Conservation (phyloP, 2,113 vertebrate genomes). For the Eolophus roseicapilla region DNA sequence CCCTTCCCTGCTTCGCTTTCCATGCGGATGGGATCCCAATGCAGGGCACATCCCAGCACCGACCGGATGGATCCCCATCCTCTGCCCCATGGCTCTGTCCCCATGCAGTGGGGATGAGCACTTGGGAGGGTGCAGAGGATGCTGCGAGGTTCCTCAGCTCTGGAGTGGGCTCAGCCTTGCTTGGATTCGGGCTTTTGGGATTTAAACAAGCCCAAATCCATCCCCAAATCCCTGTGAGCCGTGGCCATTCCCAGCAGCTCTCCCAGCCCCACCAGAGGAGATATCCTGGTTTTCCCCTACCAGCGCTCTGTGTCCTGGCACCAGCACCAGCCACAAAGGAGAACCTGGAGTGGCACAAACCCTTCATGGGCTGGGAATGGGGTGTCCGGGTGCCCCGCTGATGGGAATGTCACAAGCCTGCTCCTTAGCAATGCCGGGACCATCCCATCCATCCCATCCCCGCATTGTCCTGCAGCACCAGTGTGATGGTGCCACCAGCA, state of each 20-base stretch:
- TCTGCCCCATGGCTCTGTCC: too few species aligned
- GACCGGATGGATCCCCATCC: too few species aligned
- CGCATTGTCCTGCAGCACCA: fast-evolving
- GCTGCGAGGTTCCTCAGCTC: neutral
- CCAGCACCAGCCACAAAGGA: neutral
- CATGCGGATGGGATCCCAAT: fast-evolving
- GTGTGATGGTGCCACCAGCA: fast-evolving
- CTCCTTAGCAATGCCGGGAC: neutral
- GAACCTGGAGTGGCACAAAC: neutral
- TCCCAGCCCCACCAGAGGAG: neutral
- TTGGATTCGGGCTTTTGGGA: neutral
- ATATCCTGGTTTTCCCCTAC: too few species aligned
- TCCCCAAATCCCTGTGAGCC: neutral
- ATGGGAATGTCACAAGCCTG: too few species aligned
- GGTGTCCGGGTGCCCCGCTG: neutral
- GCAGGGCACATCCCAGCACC: neutral
- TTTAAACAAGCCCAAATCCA: neutral
- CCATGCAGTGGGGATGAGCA: neutral
- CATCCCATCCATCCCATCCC: fast-evolving
- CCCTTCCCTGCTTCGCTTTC: neutral
- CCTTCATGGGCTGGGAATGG: fast-evolving
- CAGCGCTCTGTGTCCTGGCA: neutral
- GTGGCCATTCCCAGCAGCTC: neutral
- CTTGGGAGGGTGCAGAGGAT: neutral
- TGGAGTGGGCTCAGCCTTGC: neutral